Evolutionary conservation across 2,888 invertebrate species (phyloP).

Genomic region (Norana najaformis): DNA sequence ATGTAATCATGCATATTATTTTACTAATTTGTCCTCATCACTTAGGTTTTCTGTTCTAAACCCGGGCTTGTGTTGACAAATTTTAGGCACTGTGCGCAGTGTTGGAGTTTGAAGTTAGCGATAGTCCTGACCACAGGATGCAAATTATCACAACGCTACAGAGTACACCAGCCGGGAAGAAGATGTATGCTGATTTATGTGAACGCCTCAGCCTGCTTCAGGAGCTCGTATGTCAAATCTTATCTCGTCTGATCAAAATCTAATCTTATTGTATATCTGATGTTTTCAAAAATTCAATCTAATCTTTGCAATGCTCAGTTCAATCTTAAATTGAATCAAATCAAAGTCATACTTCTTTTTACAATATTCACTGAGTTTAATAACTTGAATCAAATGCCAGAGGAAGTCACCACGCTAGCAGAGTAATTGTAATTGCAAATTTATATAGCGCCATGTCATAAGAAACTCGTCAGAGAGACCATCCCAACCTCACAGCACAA

Average conservation of each 20-base stretch:
- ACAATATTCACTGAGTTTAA: too few species aligned
- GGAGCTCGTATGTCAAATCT: conserved; percentile 69
- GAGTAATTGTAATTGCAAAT: too few species aligned
- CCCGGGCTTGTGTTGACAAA: not conserved
- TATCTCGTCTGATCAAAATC: not conserved
- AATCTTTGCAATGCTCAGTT: too few species aligned
- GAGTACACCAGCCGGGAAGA: conserved; percentile 73
- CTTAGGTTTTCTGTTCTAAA: not conserved
- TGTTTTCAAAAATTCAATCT: not conserved
- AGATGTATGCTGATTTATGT: conserved; percentile 74
- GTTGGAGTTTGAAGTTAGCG: conserved; percentile 76
- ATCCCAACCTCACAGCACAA: too few species aligned
- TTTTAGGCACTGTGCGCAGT: conserved; percentile 73
- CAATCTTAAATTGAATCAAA: too few species aligned
- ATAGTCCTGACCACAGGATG: conserved; percentile 66
- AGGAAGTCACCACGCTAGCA: too few species aligned
- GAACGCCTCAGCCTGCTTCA: conserved; percentile 75
- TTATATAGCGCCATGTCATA: too few species aligned
- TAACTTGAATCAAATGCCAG: too few species aligned
- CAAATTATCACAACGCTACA: conserved; percentile 77
- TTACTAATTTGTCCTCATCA: not conserved
- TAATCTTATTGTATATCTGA: not conserved
- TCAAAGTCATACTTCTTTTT: too few species aligned
- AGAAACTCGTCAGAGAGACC: too few species aligned
- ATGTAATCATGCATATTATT: not conserved